Base-by-base conservation (phyloP, 2,797 vertebrate genomes). In the Rhinella marina region DNA sequence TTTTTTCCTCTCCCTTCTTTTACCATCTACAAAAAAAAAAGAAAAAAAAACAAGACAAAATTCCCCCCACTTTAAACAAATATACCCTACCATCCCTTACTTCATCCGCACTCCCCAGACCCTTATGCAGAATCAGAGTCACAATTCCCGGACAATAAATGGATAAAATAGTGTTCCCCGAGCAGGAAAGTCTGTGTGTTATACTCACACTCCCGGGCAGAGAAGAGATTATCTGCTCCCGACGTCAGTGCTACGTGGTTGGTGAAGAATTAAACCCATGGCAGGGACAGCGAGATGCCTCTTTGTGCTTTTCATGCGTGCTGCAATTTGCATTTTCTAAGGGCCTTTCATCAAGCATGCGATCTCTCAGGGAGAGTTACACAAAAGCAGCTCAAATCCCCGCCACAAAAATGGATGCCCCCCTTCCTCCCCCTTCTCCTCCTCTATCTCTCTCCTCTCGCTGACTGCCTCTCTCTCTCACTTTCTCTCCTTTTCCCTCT, bases 241-340 rank as follows among this genome's bases (percentile, higher is more conserved):
- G 88, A 89, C 88, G 88, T 89, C 88, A 89, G 88, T 81, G 85
- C 85, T 89, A 89, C 88, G 88, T 89, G 88, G 85, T 89, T 87
- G 85, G 88, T 89, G 88, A 89, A 89, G 88, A 89, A 89, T 89
- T 89, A 89, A 89, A 89, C 88, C 88, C 88, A 89, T 89, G 88
- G 88, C 88, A 89, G 88, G 88, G 88, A 86, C 88, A 89, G 88
- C 88, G 88, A 89, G 88, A 89, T 89, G 88, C 88, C 88, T 89
- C 88, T 89, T 89, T 89, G 88, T 89, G 88, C 88, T 89, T 89
- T 89, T 89, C 88, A 89, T 89, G 88, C 88, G 88, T 89, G 88
- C 88, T 89, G 88, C 88, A 89, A 89, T 89, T 89, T 89, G 88
- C 88, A 89, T 89, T 89, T 89, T 89, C 88, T 89, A 89, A 89